Base-by-base conservation (phyloP, 1,140 invertebrate genomes). In the Brachionus asplanchnoidis region DNA sequence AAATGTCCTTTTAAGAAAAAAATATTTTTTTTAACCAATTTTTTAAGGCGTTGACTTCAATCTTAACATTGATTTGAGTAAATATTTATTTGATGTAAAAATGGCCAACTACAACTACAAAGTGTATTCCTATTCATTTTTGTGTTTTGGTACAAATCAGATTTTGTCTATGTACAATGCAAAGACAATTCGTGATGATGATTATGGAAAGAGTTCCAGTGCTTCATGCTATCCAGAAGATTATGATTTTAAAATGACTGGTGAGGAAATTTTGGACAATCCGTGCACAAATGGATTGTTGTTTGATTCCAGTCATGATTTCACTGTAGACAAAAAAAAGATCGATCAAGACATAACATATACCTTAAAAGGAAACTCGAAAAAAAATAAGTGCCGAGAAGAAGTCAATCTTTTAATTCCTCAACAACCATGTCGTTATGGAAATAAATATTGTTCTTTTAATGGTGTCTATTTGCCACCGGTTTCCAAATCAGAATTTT, bases 121-220 rank as follows among this genome's bases (percentile, higher is more conserved):
- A 42, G 32, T 80, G 2, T 80, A 80, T 32, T 36, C 60, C 0
- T 17, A 80, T 42, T 80, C 78, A 42, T 80, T 40, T 42, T 40
- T 80, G 8, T 80, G 78, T 23, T 60, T 56, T 80, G 78, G 78
- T 20, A 80, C 78, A n/a, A 80, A 60, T 36, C 78, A 80, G 60
- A 80, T 80, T 11, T 60, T 80, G 32, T 26, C 26, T 6, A 80
- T 66, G 53, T 80, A 80, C 50, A 80, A 66, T 42, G 9, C 78
- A 4, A 80, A 66, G 36, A 60, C 53, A 28, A 66, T 80, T 7
- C 28, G 40, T n/a, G 26, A 36, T 17, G 17, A 23, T 20, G 42
- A 60, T 42, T 80, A 56, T 66, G 23, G 7, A n/a, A 12, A 23
- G 8, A 46, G 17, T 75, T n/a, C 42, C 44, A 32, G 14, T 5